These are phyloP conservation scores for Ecdyonurus torrentis DNA, from an alignment of 2,888 invertebrate genomes.

Conservation along the genomic window DNA sequence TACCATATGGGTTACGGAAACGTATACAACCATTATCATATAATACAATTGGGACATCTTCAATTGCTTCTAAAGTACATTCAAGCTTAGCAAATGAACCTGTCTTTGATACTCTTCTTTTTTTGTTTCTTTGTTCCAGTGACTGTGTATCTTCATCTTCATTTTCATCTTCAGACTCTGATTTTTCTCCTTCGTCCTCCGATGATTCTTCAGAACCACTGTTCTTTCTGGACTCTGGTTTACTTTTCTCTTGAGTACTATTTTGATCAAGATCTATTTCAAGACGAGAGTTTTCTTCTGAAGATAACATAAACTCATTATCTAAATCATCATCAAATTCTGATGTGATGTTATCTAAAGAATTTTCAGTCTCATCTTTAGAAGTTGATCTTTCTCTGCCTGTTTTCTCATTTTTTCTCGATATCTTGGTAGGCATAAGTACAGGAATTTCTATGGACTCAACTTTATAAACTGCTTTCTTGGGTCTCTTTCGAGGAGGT, in stretches of 20 bases:
- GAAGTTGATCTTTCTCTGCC: neutral
- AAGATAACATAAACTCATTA: too few relatives aligned
- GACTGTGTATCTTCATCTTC: neutral
- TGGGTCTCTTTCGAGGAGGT: too few relatives aligned
- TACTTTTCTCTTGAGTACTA: too few relatives aligned
- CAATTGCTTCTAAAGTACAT: neutral
- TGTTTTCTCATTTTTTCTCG: neutral
- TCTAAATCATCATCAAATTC: neutral
- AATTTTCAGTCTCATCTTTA: too few relatives aligned
- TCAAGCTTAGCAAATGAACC: neutral
- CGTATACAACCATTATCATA: neutral
- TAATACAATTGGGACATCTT: neutral
- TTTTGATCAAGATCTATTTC: too few relatives aligned
- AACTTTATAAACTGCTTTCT: too few relatives aligned
- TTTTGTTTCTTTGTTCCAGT: too few relatives aligned
- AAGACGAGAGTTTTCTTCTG: too few relatives aligned
- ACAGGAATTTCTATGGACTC: neutral
- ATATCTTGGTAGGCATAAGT: neutral
- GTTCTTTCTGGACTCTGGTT: neutral
- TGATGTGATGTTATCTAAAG: too few relatives aligned
- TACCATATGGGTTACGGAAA: neutral
- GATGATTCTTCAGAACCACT: neutral
- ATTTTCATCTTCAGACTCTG: neutral
- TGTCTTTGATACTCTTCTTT: too few relatives aligned
- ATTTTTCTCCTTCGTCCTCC: neutral